A percentile compares a stretch with the other conserved stretches of the same genome.
phyloP scores from a whole-genome alignment of 2,888 invertebrate genomes.

The Leptarthrus brevirostris region DNA sequence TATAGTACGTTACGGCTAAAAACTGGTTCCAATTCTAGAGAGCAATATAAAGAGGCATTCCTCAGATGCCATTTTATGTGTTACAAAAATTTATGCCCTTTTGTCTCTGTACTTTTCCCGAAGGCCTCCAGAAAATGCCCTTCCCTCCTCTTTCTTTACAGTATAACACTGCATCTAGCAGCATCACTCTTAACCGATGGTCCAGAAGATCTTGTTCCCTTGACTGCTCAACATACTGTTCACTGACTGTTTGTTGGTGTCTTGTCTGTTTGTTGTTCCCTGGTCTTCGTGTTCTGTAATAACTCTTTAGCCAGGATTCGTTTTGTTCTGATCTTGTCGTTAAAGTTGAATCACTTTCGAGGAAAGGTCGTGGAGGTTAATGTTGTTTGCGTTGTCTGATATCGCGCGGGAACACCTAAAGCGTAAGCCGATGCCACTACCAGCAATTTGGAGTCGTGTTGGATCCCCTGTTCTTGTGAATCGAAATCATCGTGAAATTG shows the following conservation, averaged over 20 bases:
- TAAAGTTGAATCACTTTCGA: constrained; percentile 52
- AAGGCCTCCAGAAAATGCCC: not conserved
- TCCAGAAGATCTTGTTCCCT: constrained; percentile 49
- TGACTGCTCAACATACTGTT: constrained; percentile 52
- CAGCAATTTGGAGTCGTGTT: constrained; percentile 53
- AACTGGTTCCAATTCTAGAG: not conserved
- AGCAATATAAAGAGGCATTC: constrained; percentile 41
- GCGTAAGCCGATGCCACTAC: constrained; percentile 54
- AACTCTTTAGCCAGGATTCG: constrained; percentile 48
- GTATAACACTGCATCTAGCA: not conserved
- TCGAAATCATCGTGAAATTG: constrained; percentile 51
- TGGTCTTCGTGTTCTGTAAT: constrained; percentile 49
- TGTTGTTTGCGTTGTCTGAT: constrained; percentile 53
- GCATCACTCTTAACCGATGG: constrained; percentile 28
- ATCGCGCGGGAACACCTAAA: constrained; percentile 51
- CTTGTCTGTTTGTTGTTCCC: constrained; percentile 21
- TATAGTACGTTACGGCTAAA: constrained; percentile 36
- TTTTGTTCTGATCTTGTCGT: constrained; percentile 54
- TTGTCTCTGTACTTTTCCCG: constrained; percentile 24
- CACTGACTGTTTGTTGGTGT: constrained; percentile 42
- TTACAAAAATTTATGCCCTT: constrained; percentile 53
- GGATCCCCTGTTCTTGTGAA: constrained; percentile 47
- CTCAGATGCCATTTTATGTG: constrained; percentile 53
- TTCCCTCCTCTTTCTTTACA: not conserved
- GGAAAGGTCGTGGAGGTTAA: constrained; percentile 52